Evolutionary conservation across 53 echinoderm and acorn worm genomes (phyloP).

Genomic region (Holothuria scabra): DNA sequence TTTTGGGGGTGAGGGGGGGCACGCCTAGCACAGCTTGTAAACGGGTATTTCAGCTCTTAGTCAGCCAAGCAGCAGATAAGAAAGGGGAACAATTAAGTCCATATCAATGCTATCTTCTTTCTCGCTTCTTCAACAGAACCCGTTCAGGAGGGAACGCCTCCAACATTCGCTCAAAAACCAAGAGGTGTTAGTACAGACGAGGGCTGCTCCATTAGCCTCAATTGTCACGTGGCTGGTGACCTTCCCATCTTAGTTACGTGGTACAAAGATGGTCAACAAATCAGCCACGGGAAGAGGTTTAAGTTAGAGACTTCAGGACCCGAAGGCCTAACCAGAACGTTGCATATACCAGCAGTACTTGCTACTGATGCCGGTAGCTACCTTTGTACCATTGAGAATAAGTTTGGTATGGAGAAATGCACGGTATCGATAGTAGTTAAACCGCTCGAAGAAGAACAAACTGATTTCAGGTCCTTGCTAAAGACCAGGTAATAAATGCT

Average conservation of each 20-base stretch:
- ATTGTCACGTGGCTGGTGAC: constrained; percentile 91
- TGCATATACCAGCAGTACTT: constrained; percentile 85
- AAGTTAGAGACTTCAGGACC: constrained; percentile 71
- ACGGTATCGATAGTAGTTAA: constrained; percentile 81
- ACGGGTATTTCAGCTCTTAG: no score
- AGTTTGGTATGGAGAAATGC: constrained; percentile 80
- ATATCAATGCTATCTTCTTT: neutral
- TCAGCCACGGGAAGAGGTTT: constrained; percentile 75
- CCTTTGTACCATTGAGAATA: constrained; percentile 76
- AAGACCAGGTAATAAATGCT: constrained; percentile 42
- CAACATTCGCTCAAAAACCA: constrained; percentile 87
- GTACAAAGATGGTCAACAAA: constrained; percentile 80
- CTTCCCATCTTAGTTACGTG: constrained; percentile 79
- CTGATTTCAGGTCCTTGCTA: constrained; percentile 90
- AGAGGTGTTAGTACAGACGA: constrained; percentile 84
- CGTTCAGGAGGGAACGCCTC: constrained; percentile 70
- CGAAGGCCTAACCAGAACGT: constrained; percentile 64
- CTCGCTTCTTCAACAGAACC: constrained; percentile 54
- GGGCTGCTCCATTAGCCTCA: constrained; percentile 76
- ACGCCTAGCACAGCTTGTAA: no score
- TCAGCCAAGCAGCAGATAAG: neutral
- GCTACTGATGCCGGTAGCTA: constrained; percentile 93
- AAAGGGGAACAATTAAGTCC: neutral
- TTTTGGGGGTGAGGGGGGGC: no score
- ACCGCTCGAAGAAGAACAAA: constrained; percentile 85